A percentile compares a stretch with the other conserved stretches of the same genome.
These are phyloP conservation scores for Dioctria rufipes DNA, from an alignment of 2,888 invertebrate species.

Conservation along the genomic window DNA sequence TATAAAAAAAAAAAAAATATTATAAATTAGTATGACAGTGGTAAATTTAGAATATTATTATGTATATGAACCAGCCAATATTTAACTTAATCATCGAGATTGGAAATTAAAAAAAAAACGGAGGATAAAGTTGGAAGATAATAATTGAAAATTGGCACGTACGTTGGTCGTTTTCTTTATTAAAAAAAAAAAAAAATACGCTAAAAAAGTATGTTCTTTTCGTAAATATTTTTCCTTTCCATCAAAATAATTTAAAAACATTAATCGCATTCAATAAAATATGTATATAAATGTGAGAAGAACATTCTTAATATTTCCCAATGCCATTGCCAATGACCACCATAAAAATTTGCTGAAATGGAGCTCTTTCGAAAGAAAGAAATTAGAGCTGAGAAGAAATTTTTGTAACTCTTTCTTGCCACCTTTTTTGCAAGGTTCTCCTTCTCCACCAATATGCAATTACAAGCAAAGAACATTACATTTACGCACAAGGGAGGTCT, in stretches of 20 bases:
- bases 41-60: slow-evolving; percentile 37
- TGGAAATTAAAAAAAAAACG: slow-evolving; percentile 12
- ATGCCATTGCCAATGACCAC: too few relatives aligned
- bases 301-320: too few relatives aligned
- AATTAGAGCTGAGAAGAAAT: too few relatives aligned
- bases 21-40: slow-evolving; percentile 41
- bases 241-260: neutral
- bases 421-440: too few relatives aligned
- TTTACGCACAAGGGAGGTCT: too few relatives aligned
- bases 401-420: too few relatives aligned
- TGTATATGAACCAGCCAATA: slow-evolving; percentile 33
- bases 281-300: too few relatives aligned
- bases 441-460: too few relatives aligned
- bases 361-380: too few relatives aligned
- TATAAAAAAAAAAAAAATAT: neutral
- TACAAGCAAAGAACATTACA: too few relatives aligned
- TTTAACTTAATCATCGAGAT: slow-evolving; percentile 23
- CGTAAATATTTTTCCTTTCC: neutral
- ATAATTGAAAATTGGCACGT: slow-evolving; percentile 25
- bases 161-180: slow-evolving; percentile 35
- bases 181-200: neutral
- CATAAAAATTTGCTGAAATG: too few relatives aligned
- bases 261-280: neutral
- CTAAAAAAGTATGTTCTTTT: neutral
- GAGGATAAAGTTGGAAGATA: slow-evolving; percentile 43